Evolutionary conservation across 2,797 vertebrate species (phyloP).

Genomic region (Australoheros facetus): DNA sequence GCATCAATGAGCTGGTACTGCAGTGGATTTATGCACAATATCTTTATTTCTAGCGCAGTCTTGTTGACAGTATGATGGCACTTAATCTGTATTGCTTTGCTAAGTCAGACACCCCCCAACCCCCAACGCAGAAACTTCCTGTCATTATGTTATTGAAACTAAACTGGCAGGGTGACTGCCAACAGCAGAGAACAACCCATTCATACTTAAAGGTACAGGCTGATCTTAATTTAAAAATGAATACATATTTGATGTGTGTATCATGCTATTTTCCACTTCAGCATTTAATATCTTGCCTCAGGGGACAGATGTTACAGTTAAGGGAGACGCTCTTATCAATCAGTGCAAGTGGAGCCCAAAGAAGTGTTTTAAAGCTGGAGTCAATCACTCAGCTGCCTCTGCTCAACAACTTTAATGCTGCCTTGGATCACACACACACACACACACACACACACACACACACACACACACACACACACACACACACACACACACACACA

Average conservation of each 20-base stretch:
- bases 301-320: conserved; percentile 38
- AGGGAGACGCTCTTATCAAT: conserved; percentile 39
- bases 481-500: background rate
- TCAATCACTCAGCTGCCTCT: conserved; percentile 19
- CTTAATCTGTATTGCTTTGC: conserved; percentile 52
- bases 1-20: background rate
- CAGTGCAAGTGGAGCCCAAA: conserved; percentile 23
- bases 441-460: conserved; percentile 9
- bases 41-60: conserved; percentile 34
- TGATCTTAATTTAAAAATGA: conserved; percentile 40
- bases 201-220: background rate
- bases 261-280: conserved; percentile 25
- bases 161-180: background rate
- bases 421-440: background rate
- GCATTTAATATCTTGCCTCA: conserved; percentile 31
- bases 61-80: conserved; percentile 50
- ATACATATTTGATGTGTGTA: conserved; percentile 36
- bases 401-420: conserved; percentile 25
- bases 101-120: conserved; percentile 50
- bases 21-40: conserved; percentile 6
- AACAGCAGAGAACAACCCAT: background rate
- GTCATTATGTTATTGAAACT: conserved; percentile 24
- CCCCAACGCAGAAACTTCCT: background rate
- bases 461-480: background rate
- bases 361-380: conserved; percentile 16